A percentile compares a stretch with the other conserved stretches of the same genome.
Evolutionary conservation across 2,113 vertebrate species (phyloP).

Genomic region (Bothrops jararaca): DNA sequence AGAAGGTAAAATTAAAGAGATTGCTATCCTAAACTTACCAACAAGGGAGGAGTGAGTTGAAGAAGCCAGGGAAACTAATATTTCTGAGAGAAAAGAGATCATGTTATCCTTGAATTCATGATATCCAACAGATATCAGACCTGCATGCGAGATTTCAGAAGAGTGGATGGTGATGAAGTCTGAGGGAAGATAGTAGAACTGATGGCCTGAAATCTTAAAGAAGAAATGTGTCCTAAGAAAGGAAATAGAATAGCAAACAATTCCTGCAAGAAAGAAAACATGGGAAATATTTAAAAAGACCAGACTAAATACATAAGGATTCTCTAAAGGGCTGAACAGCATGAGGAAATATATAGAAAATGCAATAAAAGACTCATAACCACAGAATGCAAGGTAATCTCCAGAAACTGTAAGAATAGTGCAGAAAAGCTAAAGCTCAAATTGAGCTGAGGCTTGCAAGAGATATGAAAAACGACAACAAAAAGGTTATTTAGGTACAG

Average conservation of each 20-base stretch:
- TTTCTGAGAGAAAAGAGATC: neutral
- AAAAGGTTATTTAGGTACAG: neutral
- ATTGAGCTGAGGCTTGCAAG: neutral
- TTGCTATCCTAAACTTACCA: neutral
- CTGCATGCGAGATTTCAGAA: neutral
- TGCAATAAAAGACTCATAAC: neutral
- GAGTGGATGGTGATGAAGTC: neutral
- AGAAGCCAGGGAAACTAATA: neutral
- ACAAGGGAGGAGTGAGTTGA: neutral
- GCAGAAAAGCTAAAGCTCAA: neutral
- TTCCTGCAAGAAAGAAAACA: neutral
- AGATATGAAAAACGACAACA: neutral
- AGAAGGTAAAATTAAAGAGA: neutral
- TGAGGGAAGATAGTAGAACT: neutral
- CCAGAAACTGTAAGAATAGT: neutral
- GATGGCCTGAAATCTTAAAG: neutral
- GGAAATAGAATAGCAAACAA: neutral
- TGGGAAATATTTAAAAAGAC: neutral
- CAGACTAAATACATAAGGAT: neutral
- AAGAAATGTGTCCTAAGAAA: neutral
- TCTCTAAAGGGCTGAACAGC: neutral
- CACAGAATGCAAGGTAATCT: neutral
- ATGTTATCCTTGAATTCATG: neutral
- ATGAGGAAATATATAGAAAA: neutral
- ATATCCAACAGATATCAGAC: neutral